Conservation (phyloP, 2,797 vertebrate genomes). For the Huso huso region DNA sequence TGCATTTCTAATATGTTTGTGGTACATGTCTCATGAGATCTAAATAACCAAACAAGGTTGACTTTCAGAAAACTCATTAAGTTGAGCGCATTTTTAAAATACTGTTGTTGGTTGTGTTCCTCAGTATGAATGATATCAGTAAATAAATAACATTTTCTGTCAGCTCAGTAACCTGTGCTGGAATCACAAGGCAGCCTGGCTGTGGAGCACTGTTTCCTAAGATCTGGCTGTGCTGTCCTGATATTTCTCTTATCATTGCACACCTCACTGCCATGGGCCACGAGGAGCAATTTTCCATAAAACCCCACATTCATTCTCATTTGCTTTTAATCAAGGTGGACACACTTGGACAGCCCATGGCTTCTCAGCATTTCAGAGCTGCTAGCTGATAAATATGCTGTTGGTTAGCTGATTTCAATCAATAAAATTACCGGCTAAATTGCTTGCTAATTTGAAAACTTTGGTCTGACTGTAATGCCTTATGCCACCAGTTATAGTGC, state of each 20-base stretch:
- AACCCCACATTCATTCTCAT: conserved; percentile 3
- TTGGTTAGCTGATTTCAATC: neutral
- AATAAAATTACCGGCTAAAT: conserved; percentile 3
- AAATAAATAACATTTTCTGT: too few relatives aligned
- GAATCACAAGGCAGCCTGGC: too few relatives aligned
- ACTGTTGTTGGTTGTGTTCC: too few relatives aligned
- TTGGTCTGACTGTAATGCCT: neutral
- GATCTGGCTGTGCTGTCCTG: too few relatives aligned
- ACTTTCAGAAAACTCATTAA: too few relatives aligned
- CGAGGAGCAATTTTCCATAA: neutral
- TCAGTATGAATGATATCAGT: too few relatives aligned
- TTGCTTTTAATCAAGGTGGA: neutral
- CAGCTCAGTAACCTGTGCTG: too few relatives aligned
- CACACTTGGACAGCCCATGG: neutral
- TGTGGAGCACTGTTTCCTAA: too few relatives aligned
- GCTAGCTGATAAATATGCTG: neutral
- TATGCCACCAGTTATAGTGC: neutral
- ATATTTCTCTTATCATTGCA: neutral
- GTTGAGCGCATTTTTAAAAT: too few relatives aligned
- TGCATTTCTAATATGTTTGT: too few relatives aligned
- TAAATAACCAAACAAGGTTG: too few relatives aligned
- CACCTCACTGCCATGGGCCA: neutral
- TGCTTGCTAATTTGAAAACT: conserved; percentile 4
- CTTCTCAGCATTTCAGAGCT: neutral
- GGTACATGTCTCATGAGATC: too few relatives aligned